Conservation (phyloP, 1,140 invertebrate genomes). For the Tribolium castaneum region DNA sequence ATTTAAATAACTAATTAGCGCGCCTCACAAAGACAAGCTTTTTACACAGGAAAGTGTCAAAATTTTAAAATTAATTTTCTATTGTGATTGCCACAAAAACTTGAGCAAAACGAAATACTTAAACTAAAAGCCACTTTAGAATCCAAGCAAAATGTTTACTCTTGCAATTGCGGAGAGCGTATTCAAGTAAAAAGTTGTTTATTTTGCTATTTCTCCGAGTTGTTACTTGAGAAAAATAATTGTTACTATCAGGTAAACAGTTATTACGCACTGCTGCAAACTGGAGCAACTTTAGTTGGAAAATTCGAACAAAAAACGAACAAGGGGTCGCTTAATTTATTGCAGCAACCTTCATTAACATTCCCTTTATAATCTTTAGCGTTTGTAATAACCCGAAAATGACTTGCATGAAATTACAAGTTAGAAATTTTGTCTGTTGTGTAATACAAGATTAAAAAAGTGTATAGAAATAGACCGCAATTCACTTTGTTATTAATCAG, state of each 20-base stretch:
- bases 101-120: background rate
- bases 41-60: background rate
- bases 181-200: background rate
- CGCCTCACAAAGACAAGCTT: background rate
- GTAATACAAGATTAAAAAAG: background rate
- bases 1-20: background rate
- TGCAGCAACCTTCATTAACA: conserved; percentile 14
- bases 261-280: background rate
- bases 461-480: background rate
- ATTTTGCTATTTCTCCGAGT: background rate
- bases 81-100: background rate
- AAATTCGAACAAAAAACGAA: background rate
- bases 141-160: background rate
- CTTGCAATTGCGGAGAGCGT: background rate
- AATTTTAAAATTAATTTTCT: background rate
- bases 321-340: conserved; percentile 4
- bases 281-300: background rate
- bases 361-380: background rate
- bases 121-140: background rate
- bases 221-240: background rate
- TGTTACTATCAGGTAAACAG: background rate
- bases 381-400: background rate
- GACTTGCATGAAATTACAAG: conserved; percentile 4
- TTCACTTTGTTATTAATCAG: no score
- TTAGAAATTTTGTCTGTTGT: background rate